Conservation (phyloP, 2,113 vertebrate species). For the Salvelinus namaycush region DNA sequence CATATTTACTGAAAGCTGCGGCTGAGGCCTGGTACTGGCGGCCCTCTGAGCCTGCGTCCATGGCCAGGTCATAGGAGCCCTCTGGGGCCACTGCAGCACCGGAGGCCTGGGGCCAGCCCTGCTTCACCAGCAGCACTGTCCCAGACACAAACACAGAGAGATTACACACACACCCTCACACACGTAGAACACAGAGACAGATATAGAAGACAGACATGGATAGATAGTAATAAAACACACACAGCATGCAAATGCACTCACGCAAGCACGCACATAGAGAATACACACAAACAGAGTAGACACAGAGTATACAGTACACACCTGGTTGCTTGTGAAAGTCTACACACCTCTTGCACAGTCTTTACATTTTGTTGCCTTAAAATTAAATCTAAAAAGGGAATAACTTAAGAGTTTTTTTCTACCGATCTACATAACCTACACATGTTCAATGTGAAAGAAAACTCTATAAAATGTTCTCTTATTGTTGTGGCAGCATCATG, state of each 20-base stretch:
- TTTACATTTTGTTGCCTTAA: too few relatives aligned
- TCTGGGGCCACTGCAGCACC: conserved; percentile 85
- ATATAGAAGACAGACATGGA: conserved; percentile 1
- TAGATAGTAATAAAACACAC: conserved; percentile 41
- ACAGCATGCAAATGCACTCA: conserved; percentile 32
- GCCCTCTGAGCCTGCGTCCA: conserved; percentile 87
- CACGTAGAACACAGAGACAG: not conserved
- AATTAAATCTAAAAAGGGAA: too few relatives aligned
- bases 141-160: conserved; percentile 65
- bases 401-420: too few relatives aligned
- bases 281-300: too few relatives aligned
- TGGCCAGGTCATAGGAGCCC: conserved; percentile 88
- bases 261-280: not conserved
- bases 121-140: conserved; percentile 91
- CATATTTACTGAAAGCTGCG: conserved; percentile 88
- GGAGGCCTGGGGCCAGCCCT: conserved; percentile 87
- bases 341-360: too few relatives aligned
- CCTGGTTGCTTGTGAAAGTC: too few relatives aligned
- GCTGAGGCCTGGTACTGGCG: conserved; percentile 88
- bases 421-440: too few relatives aligned
- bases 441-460: not conserved
- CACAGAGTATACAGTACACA: too few relatives aligned
- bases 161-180: conserved; percentile 62
- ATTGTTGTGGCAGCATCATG: too few relatives aligned
- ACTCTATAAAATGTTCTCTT: too few relatives aligned